Conservation (phyloP, 1,140 invertebrate species). For the Cheumatopsyche charites region DNA sequence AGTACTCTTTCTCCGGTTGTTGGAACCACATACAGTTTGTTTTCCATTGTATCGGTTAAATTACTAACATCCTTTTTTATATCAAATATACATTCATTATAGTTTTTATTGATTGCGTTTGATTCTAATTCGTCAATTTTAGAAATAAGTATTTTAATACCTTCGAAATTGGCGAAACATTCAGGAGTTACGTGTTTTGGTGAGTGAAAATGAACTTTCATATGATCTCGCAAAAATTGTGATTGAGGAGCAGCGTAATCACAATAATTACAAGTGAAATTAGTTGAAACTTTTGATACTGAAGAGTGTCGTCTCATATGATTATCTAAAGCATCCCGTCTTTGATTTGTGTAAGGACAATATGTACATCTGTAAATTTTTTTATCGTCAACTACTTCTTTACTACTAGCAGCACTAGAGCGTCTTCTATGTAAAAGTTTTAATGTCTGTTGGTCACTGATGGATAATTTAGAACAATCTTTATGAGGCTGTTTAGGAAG, state of each 20-base stretch:
- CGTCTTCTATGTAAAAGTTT: constrained; percentile 53
- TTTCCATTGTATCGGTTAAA: constrained; percentile 53
- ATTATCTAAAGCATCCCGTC: constrained; percentile 75
- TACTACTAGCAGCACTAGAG: constrained; percentile 56
- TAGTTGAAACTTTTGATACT: constrained; percentile 62
- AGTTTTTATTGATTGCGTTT: constrained; percentile 50
- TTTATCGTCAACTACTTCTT: constrained; percentile 59
- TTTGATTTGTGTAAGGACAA: constrained; percentile 78
- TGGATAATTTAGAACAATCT: constrained; percentile 60
- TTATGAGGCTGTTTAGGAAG: constrained; percentile 55
- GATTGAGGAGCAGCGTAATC: constrained; percentile 80
- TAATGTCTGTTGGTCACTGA: constrained; percentile 63
- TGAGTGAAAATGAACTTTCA: constrained; percentile 76
- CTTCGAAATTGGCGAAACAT: constrained; percentile 64
- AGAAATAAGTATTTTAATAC: constrained; percentile 60
- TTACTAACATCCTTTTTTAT: constrained; percentile 56
- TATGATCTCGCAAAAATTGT: constrained; percentile 79
- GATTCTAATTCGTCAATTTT: constrained; percentile 52
- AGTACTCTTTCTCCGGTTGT: constrained; percentile 60
- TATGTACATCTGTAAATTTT: constrained; percentile 67
- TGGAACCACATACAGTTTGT: constrained; percentile 63
- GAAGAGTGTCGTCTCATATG: constrained; percentile 76
- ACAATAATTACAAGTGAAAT: constrained; percentile 79
- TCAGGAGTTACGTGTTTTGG: constrained; percentile 67
- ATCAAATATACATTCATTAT: constrained; percentile 51